phyloP scores from a whole-genome alignment of 1,140 invertebrate species.

The Anagrus nilaparvatae region DNA sequence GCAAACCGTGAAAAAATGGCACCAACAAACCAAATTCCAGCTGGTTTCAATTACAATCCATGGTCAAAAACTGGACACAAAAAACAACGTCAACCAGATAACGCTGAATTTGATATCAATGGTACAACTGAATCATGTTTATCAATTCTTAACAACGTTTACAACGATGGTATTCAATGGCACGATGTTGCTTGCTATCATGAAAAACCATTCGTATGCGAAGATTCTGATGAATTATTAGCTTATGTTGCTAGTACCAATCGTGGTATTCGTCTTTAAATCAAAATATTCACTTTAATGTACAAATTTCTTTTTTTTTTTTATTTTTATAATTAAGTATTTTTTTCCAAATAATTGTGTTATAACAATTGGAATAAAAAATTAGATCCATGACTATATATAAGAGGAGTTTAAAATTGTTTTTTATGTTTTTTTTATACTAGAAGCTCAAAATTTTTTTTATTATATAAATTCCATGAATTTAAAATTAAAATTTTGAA shows the following conservation, averaged over 20 bases:
- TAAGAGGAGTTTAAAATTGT: too few species aligned
- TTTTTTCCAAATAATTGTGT: too few species aligned
- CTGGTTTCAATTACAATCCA: conserved; percentile 67
- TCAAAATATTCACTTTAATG: too few species aligned
- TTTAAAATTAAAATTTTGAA: too few species aligned
- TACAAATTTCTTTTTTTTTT: too few species aligned
- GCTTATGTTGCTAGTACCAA: conserved; percentile 74
- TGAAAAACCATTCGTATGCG: conserved; percentile 81
- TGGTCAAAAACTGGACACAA: conserved; percentile 86
- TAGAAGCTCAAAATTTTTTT: too few species aligned
- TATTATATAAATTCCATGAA: too few species aligned
- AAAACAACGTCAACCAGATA: conserved; percentile 77
- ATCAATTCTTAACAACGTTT: conserved; percentile 80
- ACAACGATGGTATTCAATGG: conserved; percentile 84
- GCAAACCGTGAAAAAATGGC: conserved; percentile 79
- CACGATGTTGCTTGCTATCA: conserved; percentile 89
- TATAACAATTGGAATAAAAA: too few species aligned
- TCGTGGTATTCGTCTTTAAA: conserved; percentile 63
- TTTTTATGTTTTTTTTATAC: too few species aligned
- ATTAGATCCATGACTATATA: too few species aligned
- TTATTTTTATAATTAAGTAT: too few species aligned
- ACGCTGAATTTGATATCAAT: conserved; percentile 86
- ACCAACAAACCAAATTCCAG: conserved; percentile 62
- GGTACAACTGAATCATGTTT: conserved; percentile 77
- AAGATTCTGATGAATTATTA: conserved; percentile 77